Base-by-base conservation (phyloP, 1,140 invertebrate genomes). In the Nephotettix cincticeps region DNA sequence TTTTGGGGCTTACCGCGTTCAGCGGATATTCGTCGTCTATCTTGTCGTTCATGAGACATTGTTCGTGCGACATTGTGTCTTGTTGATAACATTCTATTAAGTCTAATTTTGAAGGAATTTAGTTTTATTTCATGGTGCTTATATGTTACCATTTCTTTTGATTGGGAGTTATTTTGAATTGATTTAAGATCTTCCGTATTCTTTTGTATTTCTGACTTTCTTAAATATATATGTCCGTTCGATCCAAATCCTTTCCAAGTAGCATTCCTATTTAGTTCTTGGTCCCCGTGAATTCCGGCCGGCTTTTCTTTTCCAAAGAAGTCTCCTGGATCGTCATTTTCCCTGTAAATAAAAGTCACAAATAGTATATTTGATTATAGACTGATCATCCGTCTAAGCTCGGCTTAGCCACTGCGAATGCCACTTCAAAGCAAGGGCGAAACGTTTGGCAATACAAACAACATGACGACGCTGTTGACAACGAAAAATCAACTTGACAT, bases 71-170 rank as follows among this genome's bases (percentile, higher is more conserved):
- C 29, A 29, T 30, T 23, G n/a, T 28, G 28, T 58, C 29, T 25
- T 14, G 21, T 70, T 1, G 27, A 17, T 19, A 36, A 19, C 40
- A 66, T 63, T 70, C 30, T 70, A 17, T 13, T 58, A 25, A 17
- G n/a, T 54, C 28, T 63, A 32, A 36, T 28, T 58, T 63, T 70
- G 17, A 4, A 61, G 11, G 43, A 40, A 66, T 66, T 40, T 4
- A 40, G 17, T n/a, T 64, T 64, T 11, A 13, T 14, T 4, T 27
- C 14, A 6, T 23, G 27, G 23, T n/a, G 4, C 9, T 14, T n/a
- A 51, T 51, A 51, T 36, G 32, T n/a, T n/a, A n/a, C n/a, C n/a
- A n/a, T 43, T 43, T n/a, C 9, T 43, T 43, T n/a, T 11, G n/a
- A 43, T 43, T 43, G 40, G 40, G 9, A 11, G 9, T 43, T 9